These are phyloP conservation scores for Minunthozetes semirufus DNA, from an alignment of 2,888 invertebrate genomes.

Conservation along the genomic window DNA sequence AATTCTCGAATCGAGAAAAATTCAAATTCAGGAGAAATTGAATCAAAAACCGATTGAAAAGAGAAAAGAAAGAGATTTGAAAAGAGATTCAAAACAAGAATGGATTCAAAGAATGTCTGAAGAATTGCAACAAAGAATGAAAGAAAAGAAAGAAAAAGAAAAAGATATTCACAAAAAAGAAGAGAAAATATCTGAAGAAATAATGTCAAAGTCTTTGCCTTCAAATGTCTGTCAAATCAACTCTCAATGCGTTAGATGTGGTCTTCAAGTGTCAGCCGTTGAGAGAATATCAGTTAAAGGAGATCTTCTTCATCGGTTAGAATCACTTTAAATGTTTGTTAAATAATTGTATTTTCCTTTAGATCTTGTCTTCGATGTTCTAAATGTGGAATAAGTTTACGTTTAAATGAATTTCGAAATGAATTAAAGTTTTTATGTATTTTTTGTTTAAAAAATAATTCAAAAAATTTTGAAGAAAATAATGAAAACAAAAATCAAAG, in stretches of 20 bases:
- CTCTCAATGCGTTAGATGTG: slow-evolving; percentile 27
- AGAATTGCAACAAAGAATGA: slow-evolving; percentile 21
- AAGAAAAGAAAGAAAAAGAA: background rate
- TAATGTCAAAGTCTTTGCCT: too few relatives aligned
- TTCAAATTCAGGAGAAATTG: slow-evolving; percentile 14
- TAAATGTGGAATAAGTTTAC: slow-evolving; percentile 21
- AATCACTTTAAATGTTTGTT: too few relatives aligned
- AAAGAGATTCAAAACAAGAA: background rate
- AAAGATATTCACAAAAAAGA: background rate
- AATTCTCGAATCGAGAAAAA: slow-evolving; percentile 22
- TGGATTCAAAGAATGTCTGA: slow-evolving; percentile 3
- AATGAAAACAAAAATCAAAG: background rate
- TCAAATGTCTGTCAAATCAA: too few relatives aligned
- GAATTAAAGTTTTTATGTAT: slow-evolving; percentile 32
- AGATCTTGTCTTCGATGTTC: slow-evolving; percentile 31
- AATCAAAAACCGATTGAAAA: background rate
- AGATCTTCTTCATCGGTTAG: slow-evolving; percentile 28
- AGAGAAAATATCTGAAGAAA: slow-evolving; percentile 6
- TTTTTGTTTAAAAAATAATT: slow-evolving; percentile 3
- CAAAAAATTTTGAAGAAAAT: background rate
- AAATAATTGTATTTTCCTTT: too few relatives aligned
- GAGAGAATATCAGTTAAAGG: slow-evolving; percentile 31
- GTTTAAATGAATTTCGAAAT: slow-evolving; percentile 28
- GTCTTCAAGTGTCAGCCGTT: background rate
- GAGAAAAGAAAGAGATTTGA: background rate